phyloP scores from a whole-genome alignment of 2,888 invertebrate species.

The Eucera pruinosa region DNA sequence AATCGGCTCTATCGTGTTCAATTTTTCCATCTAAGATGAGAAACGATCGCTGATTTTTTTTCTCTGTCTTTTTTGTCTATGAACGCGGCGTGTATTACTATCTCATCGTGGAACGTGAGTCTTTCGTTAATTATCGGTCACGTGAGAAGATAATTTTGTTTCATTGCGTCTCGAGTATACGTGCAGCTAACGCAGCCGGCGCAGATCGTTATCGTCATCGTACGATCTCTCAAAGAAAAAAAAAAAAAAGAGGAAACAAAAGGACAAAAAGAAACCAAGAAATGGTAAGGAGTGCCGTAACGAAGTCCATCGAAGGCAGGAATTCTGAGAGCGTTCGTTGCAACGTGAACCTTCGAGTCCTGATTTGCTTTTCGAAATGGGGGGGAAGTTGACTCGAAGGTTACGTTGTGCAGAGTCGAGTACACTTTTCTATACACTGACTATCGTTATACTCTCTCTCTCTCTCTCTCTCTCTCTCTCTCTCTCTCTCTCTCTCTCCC shows the following conservation, averaged over 20 bases:
- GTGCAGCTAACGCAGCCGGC: slow-evolving; percentile 41
- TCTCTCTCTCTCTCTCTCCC: neutral
- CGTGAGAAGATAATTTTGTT: slow-evolving; percentile 33
- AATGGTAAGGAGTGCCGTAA: slow-evolving; percentile 39
- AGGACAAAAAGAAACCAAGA: neutral
- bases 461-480: no score
- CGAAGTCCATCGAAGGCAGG: slow-evolving; percentile 57
- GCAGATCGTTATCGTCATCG: slow-evolving; percentile 37
- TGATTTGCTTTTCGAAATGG: slow-evolving; percentile 12
- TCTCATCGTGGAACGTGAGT: slow-evolving; percentile 25
- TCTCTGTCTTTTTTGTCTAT: no score
- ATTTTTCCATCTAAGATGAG: slow-evolving; percentile 24
- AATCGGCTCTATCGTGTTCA: slow-evolving; percentile 52
- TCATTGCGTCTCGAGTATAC: slow-evolving; percentile 18
- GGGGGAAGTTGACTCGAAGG: slow-evolving; percentile 63
- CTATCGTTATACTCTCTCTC: neutral
- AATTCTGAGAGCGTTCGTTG: slow-evolving; percentile 18
- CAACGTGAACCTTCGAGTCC: slow-evolving; percentile 44
- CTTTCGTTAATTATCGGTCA: slow-evolving; percentile 19
- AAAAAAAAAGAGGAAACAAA: neutral
- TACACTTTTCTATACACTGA: slow-evolving; percentile 9
- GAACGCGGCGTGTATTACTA: slow-evolving; percentile 23
- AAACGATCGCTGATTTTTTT: slow-evolving; percentile 42
- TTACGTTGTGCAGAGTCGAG: slow-evolving; percentile 27
- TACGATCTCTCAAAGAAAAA: slow-evolving; percentile 12